Evolutionary conservation across 2,888 invertebrate species (phyloP), one percentile per base, ranked within the genome.

Genomic region (Luffia ferchaultella): DNA sequence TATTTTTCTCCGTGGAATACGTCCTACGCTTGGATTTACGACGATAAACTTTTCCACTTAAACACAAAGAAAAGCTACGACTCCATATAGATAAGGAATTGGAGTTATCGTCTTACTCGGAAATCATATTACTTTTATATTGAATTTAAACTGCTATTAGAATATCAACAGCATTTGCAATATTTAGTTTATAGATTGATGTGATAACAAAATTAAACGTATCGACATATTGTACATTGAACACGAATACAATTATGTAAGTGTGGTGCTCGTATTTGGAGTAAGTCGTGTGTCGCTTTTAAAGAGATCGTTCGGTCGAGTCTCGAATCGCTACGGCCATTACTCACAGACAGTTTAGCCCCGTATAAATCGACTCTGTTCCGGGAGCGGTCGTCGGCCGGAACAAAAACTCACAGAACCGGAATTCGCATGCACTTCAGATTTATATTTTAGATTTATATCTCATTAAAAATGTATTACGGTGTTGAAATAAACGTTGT

Each of bases 351-450:
- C 63, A 61, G 63, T 67, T 70, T 62, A 65, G 59, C 62, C 65
- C 61, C 61, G 62, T 62, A 67, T 62, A 68, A 69, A 70, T 64
- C 62, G 63, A 60, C 58, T 56, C 56, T 54, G 62, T 66, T 65
- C 65, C 60, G 60, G 57, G 64, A 66, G 60, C 58, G 61, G 60
- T 60, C 60, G 63, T 57, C 63, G 61, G 63, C 64, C 63, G 61
- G 61, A 64, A 67, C 63, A 60, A 64, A 67, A 63, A 64, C 62
- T 65, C 60, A 58, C 56, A 58, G 56, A 51, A 52, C 54, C 53
- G 56, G 55, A 59, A 52, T 58, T 53, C 56, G 54, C 53, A 51
- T 46, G 50, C 54, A 50, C 47, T 48, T 57, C 58, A 55, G 55
- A 59, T 61, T 59, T 55, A 56, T 58, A 54, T 30, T 12, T 30